Evolutionary conservation across 1,140 invertebrate species (phyloP).

Genomic region (Cryptotermes secundus): DNA sequence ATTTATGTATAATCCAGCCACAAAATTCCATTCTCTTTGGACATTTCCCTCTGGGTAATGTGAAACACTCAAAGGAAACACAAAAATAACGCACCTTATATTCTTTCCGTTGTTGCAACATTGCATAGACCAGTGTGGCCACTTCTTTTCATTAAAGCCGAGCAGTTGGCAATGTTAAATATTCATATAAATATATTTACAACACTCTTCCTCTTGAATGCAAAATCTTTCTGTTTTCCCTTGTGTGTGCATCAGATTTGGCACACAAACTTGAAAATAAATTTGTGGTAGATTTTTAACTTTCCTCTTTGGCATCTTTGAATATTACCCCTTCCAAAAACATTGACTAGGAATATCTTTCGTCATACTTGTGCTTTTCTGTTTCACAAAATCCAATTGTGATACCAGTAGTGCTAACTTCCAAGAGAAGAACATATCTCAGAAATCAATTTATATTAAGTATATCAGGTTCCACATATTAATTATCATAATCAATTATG

Average conservation of each 20-base stretch:
- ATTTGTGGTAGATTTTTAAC: not conserved
- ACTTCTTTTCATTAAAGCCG: not conserved
- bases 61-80: not conserved
- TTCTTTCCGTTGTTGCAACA: not conserved
- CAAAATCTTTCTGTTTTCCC: not conserved
- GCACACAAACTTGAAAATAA: constrained; percentile 10
- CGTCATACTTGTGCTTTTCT: not conserved
- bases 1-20: constrained; percentile 24
- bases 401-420: not conserved
- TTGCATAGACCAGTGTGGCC: not conserved
- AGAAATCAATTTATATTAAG: not conserved
- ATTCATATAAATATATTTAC: constrained; percentile 14
- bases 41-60: constrained; percentile 3
- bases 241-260: constrained; percentile 3
- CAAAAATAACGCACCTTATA: constrained; percentile 20
- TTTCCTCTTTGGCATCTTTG: constrained; percentile 5
- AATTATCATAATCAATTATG: not conserved
- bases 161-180: not conserved
- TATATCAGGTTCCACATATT: not conserved
- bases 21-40: constrained; percentile 11
- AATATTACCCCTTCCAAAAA: not conserved
- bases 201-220: constrained; percentile 2
- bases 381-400: not conserved
- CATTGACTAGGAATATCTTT: not conserved
- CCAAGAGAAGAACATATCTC: not conserved